These are phyloP conservation scores for Ailuropoda melanoleuca DNA, from an alignment of 2,113 vertebrate genomes.

Conservation along the genomic window DNA sequence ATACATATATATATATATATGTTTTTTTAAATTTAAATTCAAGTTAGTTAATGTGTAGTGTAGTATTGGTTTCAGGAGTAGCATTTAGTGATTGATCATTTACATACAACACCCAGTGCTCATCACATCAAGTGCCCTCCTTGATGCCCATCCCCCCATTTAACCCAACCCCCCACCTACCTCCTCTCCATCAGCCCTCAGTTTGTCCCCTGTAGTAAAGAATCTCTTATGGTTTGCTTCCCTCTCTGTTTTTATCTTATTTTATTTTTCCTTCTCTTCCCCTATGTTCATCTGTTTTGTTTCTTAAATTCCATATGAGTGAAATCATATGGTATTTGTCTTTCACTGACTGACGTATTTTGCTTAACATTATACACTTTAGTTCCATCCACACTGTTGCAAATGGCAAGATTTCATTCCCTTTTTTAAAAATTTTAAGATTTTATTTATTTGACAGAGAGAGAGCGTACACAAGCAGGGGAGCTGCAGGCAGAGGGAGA, in stretches of 20 bases:
- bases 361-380: neutral
- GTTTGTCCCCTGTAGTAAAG: neutral
- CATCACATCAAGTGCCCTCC: neutral
- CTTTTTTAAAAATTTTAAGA: neutral
- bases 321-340: neutral
- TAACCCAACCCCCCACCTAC: no score
- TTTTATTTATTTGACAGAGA: neutral
- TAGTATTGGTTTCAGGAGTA: neutral
- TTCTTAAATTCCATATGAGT: neutral
- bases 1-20: no score
- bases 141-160: neutral
- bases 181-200: neutral
- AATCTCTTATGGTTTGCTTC: neutral
- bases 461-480: no score
- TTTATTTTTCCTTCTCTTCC: neutral
- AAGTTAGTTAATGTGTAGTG: neutral
- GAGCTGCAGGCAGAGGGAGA: no score
- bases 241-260: neutral
- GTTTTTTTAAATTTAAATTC: neutral
- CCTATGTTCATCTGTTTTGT: neutral
- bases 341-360: neutral
- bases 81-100: neutral
- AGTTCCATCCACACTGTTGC: neutral
- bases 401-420: neutral
- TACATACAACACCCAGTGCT: neutral